Evolutionary conservation across 2,113 vertebrate genomes (phyloP).

Genomic region (Hemibagrus wyckioides): DNA sequence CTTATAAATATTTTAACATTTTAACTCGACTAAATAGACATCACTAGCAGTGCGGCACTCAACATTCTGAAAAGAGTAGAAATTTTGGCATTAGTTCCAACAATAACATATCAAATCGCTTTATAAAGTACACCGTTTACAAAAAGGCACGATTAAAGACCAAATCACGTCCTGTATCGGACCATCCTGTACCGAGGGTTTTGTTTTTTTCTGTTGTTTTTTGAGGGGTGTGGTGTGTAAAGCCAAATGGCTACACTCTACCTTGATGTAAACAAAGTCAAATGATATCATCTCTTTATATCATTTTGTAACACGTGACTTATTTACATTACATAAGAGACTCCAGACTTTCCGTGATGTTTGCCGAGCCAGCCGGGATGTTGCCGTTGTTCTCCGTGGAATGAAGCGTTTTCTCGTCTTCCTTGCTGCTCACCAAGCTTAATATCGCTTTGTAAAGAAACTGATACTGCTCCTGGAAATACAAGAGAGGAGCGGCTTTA

Average conservation of each 20-base stretch:
- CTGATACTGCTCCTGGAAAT: conserved; percentile 89
- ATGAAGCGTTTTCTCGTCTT: conserved; percentile 82
- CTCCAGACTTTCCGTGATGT: conserved; percentile 86
- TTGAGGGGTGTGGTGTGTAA: background rate
- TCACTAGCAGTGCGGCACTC: conserved; percentile 59
- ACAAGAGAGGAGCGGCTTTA: background rate
- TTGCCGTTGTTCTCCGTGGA: conserved; percentile 85
- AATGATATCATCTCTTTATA: background rate
- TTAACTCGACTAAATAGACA: conserved; percentile 64
- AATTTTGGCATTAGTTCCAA: conserved; percentile 64
- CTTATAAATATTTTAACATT: conserved; percentile 57
- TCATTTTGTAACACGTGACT: background rate
- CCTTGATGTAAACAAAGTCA: conserved; percentile 16
- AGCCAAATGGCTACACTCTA: conserved; percentile 8
- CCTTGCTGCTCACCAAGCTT: conserved; percentile 87
- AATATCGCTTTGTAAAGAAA: conserved; percentile 95
- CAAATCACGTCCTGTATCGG: conserved; percentile 64
- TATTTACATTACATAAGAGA: conserved; percentile 82
- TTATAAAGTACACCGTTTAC: conserved; percentile 76
- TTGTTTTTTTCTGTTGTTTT: conserved; percentile 6
- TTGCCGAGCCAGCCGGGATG: conserved; percentile 75
- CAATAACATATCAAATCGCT: conserved; percentile 73
- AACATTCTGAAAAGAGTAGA: conserved; percentile 57
- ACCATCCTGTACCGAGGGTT: conserved; percentile 57
- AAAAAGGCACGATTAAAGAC: conserved; percentile 89